Evolutionary conservation across 2,797 vertebrate species (phyloP), one percentile per base, ranked within the genome.

Genomic region (Crypturellus tataupa): DNA sequence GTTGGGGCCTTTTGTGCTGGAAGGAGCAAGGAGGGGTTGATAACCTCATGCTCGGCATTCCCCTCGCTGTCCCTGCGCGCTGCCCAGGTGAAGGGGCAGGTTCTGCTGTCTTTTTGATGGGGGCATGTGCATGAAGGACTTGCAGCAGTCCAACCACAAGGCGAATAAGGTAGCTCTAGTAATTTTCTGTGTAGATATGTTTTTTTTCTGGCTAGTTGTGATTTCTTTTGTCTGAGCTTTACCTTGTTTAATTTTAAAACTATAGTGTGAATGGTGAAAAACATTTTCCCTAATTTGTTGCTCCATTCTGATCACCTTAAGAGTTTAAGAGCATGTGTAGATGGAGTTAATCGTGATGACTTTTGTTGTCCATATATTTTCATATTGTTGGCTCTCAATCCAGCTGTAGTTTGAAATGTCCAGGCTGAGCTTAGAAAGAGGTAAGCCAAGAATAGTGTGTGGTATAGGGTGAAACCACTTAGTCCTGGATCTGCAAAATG

Each of bases 1-100:
- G 79, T 87, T 79, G 64, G 69, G 94, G 82, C 64, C 69, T 95
- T 92, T 94, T 76, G 87, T 79, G 40, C 53, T 90, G 95, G 39
- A 91, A 78, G 13, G 46, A 94, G 49, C 76, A 55, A 63, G 21
- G 89, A 55, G 19, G 60, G 9, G 47, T 91, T 85, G 81, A 95
- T 77, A 87, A 75, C 91, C 56, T 69, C 0, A 2, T 65, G 21
- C 14, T 85, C 72, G 49, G 62, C 53, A 15, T 87, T 56, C 59
- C 12, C 76, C 18, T 49, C 44, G 47, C 7, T 69, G 20, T 69
- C 1, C 44, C n/a, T 62, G 0, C 37, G 31, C 24, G 62, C 51
- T 87, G 94, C 69, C 20, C 37, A 47, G n/a, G 17, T 12, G 9
- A 91, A 89, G 15, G 6, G 10, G 12, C 11, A 35, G 40, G 29